Evolutionary conservation across 2,888 invertebrate species (phyloP).

Genomic region (Augochlorella aurata): DNA sequence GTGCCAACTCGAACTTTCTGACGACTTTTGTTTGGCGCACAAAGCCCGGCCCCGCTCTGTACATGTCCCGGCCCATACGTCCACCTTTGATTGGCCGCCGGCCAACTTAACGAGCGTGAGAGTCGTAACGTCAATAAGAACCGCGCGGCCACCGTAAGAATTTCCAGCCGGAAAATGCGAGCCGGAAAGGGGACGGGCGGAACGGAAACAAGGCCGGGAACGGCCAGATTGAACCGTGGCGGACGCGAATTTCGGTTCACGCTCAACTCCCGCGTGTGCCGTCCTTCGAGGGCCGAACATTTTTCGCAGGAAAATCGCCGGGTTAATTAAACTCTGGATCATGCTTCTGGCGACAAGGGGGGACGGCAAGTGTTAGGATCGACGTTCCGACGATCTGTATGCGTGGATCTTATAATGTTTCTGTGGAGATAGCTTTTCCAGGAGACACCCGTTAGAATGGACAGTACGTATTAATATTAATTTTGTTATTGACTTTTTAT

Average conservation of each 20-base stretch:
- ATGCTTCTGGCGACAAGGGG: no score
- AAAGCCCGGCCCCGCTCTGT: constrained; percentile 37
- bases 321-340: background rate
- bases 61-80: constrained; percentile 19
- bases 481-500: no score
- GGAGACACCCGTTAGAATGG: no score
- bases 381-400: no score
- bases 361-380: no score
- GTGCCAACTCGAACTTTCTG: constrained; percentile 73
- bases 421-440: no score
- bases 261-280: background rate
- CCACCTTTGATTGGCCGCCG: constrained; percentile 61
- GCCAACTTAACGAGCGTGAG: constrained; percentile 65
- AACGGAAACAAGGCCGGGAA: background rate
- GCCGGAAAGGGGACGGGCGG: background rate
- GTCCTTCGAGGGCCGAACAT: background rate
- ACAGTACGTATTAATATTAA: no score
- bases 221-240: background rate
- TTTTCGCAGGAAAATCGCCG: background rate
- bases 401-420: no score
- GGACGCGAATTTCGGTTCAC: background rate
- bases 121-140: constrained; percentile 62
- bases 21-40: constrained; percentile 68
- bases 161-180: constrained; percentile 44
- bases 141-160: constrained; percentile 41